phyloP scores from a whole-genome alignment of 2,888 invertebrate genomes.

The Yponomeuta evonymella region DNA sequence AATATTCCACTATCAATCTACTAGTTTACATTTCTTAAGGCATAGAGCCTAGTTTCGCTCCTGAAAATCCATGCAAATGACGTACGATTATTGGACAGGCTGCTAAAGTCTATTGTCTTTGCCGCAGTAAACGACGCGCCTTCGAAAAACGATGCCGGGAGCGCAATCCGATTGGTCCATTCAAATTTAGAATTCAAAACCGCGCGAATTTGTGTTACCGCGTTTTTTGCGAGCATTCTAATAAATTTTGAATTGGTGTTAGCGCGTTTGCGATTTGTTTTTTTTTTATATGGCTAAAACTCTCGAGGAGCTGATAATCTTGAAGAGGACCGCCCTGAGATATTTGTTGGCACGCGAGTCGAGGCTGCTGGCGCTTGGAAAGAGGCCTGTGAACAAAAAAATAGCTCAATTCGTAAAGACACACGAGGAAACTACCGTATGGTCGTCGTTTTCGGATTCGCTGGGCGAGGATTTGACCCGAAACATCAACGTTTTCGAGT shows the following conservation, averaged over 20 bases:
- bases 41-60: not conserved
- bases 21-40: not conserved
- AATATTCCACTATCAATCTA: conserved; percentile 36
- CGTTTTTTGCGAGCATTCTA: not conserved
- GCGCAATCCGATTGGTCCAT: conserved; percentile 16
- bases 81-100: not conserved
- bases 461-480: conserved; percentile 57
- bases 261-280: not conserved
- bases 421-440: conserved; percentile 43
- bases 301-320: conserved; percentile 52
- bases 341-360: conserved; percentile 55
- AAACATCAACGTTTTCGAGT: conserved; percentile 51
- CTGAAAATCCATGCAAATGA: not conserved
- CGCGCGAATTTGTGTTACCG: not conserved
- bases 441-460: conserved; percentile 49
- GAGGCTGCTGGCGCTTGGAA: conserved; percentile 46
- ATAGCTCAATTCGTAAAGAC: conserved; percentile 48
- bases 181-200: not conserved
- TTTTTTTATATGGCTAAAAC: conserved; percentile 50
- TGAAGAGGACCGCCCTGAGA: conserved; percentile 48
- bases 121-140: not conserved
- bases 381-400: conserved; percentile 56
- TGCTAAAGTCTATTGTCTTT: not conserved
- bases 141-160: not conserved
- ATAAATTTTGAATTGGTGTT: conserved; percentile 1